Evolutionary conservation across 2,797 vertebrate genomes (phyloP).

Genomic region (Eleutherodactylus coqui): DNA sequence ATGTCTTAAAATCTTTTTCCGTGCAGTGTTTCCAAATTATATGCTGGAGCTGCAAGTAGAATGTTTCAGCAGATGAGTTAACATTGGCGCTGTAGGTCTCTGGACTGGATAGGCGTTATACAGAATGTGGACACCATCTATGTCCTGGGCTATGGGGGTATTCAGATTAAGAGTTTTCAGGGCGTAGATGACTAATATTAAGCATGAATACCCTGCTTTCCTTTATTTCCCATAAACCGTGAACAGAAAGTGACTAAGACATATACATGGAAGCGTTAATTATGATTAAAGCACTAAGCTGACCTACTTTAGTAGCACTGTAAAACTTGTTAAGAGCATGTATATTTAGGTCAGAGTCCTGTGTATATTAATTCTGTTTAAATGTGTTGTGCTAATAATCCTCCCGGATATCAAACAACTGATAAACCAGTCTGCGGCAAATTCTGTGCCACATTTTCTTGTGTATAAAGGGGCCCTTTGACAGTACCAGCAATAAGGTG

Average conservation of each 20-base stretch:
- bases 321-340: conserved; percentile 9
- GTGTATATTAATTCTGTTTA: conserved; percentile 2
- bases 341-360: conserved; percentile 16
- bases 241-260: background rate
- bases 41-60: background rate
- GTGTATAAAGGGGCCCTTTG: background rate
- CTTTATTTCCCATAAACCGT: background rate
- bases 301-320: background rate
- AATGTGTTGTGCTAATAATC: background rate
- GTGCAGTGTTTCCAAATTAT: no score
- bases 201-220: background rate
- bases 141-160: background rate
- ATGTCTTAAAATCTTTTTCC: no score
- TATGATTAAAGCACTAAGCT: background rate
- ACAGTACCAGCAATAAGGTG: background rate
- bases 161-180: background rate
- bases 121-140: background rate
- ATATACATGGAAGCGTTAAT: background rate
- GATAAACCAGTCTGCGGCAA: background rate
- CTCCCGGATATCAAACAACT: background rate
- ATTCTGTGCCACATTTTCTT: background rate
- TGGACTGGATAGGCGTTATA: background rate
- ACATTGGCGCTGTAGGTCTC: background rate
- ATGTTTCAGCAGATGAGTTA: background rate
- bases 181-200: background rate